phyloP scores from a whole-genome alignment of 1,140 invertebrate genomes.

The Aphelenchoides fujianensis region DNA sequence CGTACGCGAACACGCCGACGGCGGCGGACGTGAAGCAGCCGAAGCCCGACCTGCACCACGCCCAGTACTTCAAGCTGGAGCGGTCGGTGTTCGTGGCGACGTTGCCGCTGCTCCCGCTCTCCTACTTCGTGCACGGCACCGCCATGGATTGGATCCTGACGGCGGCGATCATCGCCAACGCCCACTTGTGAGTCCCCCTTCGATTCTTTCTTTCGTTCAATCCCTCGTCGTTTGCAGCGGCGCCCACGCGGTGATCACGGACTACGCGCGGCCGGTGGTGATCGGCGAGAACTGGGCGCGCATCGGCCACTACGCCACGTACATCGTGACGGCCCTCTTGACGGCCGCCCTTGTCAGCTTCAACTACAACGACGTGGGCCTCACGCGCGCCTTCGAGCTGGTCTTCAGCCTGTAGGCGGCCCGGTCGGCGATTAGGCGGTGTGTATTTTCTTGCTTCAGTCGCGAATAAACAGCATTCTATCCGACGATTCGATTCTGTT shows the following conservation, averaged over 20 bases:
- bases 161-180: slow-evolving; percentile 55
- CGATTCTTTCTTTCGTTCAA: slow-evolving; percentile 11
- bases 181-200: slow-evolving; percentile 54
- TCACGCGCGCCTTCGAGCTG: slow-evolving; percentile 61
- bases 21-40: not conserved
- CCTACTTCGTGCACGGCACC: slow-evolving; percentile 60
- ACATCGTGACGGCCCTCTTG: slow-evolving; percentile 47
- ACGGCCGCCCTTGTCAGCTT: slow-evolving; percentile 56
- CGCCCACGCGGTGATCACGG: slow-evolving; percentile 22
- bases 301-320: slow-evolving; percentile 35
- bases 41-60: not conserved
- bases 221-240: slow-evolving; percentile 21
- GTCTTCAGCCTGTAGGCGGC: slow-evolving; percentile 58
- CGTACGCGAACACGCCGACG: not conserved
- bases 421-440: not conserved
- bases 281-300: slow-evolving; percentile 56
- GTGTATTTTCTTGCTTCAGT: not conserved
- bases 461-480: not conserved
- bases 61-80: slow-evolving; percentile 49
- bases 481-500: no score
- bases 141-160: slow-evolving; percentile 56
- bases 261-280: slow-evolving; percentile 60
- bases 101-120: slow-evolving; percentile 53
- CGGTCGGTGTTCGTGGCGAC: slow-evolving; percentile 49
- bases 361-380: slow-evolving; percentile 62